Percentiles rank a stretch among this genome's conserved stretches.
phyloP scores from a whole-genome alignment of 2,888 invertebrate species.

The Eumacrocentrus americanus region DNA sequence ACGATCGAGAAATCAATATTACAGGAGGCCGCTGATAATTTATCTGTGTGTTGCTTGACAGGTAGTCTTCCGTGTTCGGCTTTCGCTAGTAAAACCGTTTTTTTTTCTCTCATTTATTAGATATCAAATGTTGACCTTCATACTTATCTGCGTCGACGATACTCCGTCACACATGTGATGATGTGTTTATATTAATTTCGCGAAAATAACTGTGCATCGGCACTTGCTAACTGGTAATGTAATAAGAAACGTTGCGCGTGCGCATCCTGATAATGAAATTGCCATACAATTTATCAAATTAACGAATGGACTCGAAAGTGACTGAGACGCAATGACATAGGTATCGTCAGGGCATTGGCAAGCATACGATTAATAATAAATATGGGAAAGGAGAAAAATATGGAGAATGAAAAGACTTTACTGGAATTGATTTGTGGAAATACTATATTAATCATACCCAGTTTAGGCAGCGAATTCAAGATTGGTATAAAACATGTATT shows the following conservation, averaged over 20 bases:
- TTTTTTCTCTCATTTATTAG: background rate
- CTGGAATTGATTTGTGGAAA: no score
- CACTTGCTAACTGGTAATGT: slow-evolving; percentile 3
- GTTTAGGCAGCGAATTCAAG: no score
- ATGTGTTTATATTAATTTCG: slow-evolving; percentile 4
- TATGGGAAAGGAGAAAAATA: no score
- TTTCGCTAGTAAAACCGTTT: background rate
- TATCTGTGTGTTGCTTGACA: slow-evolving; percentile 10
- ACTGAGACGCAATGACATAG: background rate
- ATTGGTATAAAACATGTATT: no score
- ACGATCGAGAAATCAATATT: slow-evolving; percentile 23
- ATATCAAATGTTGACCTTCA: slow-evolving; percentile 1
- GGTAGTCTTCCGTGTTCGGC: background rate
- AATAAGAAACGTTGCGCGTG: slow-evolving; percentile 12
- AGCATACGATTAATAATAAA: no score
- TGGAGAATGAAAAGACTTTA: no score
- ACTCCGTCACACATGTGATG: background rate
- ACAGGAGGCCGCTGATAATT: background rate
- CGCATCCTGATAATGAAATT: slow-evolving; percentile 17
- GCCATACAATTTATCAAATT: slow-evolving; percentile 22
- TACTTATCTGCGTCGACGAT: background rate
- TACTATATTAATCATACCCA: no score
- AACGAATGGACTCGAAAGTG: slow-evolving; percentile 1
- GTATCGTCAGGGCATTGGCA: background rate
- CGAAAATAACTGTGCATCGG: background rate